Evolutionary conservation across 1,140 invertebrate genomes (phyloP).

Genomic region (Penaeus vannamei): DNA sequence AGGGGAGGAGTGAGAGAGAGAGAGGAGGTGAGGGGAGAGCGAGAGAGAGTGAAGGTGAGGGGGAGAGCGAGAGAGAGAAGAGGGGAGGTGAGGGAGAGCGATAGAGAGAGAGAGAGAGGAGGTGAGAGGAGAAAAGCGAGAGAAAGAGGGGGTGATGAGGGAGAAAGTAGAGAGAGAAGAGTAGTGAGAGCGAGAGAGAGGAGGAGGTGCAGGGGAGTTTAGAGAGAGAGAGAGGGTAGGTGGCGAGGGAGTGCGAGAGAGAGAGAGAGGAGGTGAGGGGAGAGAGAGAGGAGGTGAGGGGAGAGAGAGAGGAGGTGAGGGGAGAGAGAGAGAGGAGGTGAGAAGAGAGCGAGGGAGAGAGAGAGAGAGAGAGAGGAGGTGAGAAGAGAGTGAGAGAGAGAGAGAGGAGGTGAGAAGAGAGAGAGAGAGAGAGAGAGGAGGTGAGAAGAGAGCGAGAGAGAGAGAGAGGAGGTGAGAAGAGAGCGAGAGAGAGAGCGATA

Average conservation of each 20-base stretch:
- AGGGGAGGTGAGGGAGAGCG: too few species aligned
- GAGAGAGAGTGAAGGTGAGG: too few species aligned
- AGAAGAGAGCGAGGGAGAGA: not conserved
- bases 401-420: not conserved
- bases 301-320: not conserved
- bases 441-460: not conserved
- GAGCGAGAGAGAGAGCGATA: conserved; percentile 3
- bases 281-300: not conserved
- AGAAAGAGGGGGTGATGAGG: too few species aligned
- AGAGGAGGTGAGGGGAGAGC: too few species aligned
- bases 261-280: not conserved
- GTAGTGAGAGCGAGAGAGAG: too few species aligned
- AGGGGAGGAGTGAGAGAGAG: too few species aligned
- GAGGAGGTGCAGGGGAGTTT: too few species aligned
- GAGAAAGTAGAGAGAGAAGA: too few species aligned
- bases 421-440: conserved; percentile 6
- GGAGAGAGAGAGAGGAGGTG: not conserved
- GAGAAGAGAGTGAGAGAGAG: not conserved
- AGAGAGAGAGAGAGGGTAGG: not conserved
- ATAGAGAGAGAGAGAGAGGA: too few species aligned
- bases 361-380: not conserved
- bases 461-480: not conserved
- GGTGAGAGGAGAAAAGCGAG: too few species aligned
- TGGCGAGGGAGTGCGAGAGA: not conserved
- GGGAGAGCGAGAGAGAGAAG: too few species aligned